These are phyloP conservation scores for Cyclophora punctaria DNA, from an alignment of 2,888 invertebrate species.

Conservation along the genomic window DNA sequence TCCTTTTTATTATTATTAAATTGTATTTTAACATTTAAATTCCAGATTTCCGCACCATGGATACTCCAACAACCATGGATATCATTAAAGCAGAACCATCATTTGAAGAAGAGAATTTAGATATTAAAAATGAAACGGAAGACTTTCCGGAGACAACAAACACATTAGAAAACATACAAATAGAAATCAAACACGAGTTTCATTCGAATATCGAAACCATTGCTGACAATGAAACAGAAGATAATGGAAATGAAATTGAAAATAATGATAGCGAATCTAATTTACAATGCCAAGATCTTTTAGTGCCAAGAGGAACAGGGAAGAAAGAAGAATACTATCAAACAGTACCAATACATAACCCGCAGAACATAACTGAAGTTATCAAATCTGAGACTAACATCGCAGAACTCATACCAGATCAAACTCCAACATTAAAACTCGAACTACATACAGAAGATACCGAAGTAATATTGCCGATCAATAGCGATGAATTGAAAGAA, in stretches of 20 bases:
- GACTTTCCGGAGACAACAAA: conserved; percentile 19
- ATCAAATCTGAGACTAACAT: too few species aligned
- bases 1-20: too few species aligned
- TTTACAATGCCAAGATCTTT: too few species aligned
- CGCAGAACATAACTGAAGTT: too few species aligned
- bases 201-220: too few species aligned
- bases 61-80: too few species aligned
- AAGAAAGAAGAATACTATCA: too few species aligned
- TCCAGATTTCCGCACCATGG: too few species aligned
- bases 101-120: conserved; percentile 20
- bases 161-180: conserved; percentile 30
- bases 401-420: background rate
- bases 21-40: too few species aligned
- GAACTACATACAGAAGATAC: conserved; percentile 5
- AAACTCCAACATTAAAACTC: background rate
- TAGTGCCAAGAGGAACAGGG: too few species aligned
- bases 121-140: conserved; percentile 26
- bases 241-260: conserved; percentile 7
- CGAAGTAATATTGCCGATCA: conserved; percentile 17
- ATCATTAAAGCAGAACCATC: too few species aligned
- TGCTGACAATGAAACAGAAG: conserved; percentile 11
- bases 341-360: too few species aligned
- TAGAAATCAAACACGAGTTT: conserved; percentile 24
- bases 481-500: conserved; percentile 29
- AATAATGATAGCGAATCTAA: background rate